Evolutionary conservation across 2,113 vertebrate species (phyloP).

Genomic region (Eptesicus fuscus): DNA sequence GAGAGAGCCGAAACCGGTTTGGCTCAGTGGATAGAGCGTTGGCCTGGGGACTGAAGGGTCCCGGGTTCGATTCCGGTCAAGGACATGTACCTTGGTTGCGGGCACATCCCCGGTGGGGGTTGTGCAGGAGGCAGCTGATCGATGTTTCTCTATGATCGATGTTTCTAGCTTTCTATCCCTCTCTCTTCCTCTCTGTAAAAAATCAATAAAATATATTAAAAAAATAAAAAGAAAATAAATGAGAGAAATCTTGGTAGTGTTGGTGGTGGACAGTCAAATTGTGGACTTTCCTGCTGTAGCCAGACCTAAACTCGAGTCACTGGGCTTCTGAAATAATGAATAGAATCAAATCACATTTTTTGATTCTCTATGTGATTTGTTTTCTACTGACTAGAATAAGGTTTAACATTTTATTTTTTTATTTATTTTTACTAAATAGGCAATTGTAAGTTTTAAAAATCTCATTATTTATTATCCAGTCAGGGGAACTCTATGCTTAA

Average conservation of each 20-base stretch:
- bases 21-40: too few relatives aligned
- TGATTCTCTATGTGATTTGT: neutral
- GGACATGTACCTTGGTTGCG: too few relatives aligned
- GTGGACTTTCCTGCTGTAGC: neutral
- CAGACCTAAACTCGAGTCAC: neutral
- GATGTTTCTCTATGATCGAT: too few relatives aligned
- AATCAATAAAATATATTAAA: too few relatives aligned
- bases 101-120: too few relatives aligned
- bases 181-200: too few relatives aligned
- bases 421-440: neutral
- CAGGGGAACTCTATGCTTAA: neutral
- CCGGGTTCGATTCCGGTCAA: too few relatives aligned
- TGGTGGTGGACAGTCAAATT: neutral
- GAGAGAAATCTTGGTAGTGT: neutral
- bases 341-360: neutral
- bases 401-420: neutral
- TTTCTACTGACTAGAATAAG: neutral
- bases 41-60: too few relatives aligned
- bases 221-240: neutral
- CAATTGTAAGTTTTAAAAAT: neutral
- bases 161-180: too few relatives aligned
- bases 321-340: neutral
- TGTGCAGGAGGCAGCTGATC: too few relatives aligned
- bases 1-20: too few relatives aligned
- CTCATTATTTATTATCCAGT: neutral